Evolutionary conservation across 2,113 vertebrate species (phyloP).

Genomic region (Cervus canadensis): DNA sequence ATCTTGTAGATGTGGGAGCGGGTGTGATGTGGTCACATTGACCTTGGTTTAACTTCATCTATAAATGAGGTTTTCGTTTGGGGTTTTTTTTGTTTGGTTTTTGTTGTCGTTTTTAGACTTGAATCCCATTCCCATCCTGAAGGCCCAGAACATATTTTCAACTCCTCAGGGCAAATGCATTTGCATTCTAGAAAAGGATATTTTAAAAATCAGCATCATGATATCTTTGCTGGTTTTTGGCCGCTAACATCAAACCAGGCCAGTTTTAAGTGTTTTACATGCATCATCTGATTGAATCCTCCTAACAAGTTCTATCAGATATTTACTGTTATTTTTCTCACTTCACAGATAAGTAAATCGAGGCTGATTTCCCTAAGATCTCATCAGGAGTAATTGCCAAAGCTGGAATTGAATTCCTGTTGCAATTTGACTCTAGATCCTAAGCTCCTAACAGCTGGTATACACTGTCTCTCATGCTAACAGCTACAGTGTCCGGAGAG

Average conservation of each 20-base stretch:
- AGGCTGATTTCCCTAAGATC: background rate
- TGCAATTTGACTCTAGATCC: background rate
- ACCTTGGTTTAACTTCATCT: background rate
- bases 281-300: background rate
- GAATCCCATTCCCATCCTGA: conserved; percentile 4
- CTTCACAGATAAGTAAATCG: background rate
- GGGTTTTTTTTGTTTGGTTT: background rate
- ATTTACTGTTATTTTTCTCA: background rate
- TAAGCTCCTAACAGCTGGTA: background rate
- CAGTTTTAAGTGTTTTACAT: background rate
- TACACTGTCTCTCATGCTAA: background rate
- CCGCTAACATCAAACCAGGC: background rate
- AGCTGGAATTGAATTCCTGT: background rate
- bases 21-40: background rate
- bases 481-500: background rate
- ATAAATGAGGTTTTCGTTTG: background rate
- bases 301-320: background rate
- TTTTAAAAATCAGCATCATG: background rate
- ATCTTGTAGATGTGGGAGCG: background rate
- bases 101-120: background rate
- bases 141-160: background rate
- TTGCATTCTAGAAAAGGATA: background rate
- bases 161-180: background rate
- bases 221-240: background rate
- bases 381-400: background rate